Base-by-base conservation (phyloP, 1,140 invertebrate genomes). In the Phocides pigmalion region DNA sequence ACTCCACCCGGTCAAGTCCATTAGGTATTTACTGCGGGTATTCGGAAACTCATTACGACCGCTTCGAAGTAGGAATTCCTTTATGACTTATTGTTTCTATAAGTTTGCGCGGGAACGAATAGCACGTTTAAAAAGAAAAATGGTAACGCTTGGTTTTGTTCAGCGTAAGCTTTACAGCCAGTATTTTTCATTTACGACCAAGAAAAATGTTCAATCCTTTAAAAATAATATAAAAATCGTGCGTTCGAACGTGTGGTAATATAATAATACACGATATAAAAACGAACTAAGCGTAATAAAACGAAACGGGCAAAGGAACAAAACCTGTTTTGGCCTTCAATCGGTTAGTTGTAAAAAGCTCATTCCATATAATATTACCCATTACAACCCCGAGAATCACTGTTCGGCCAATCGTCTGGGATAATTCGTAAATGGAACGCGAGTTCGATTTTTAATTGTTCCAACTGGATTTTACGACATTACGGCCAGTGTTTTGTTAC, bases 341-440 rank as follows among this genome's bases (percentile, higher is more conserved):
- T 87, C 80, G 84, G 70, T 88, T 87, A 89, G 87, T 82, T 89
- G 84, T 90, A 87, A 90, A 90, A 84, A 87, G 77, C 77, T 79
- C 82, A 84, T 90, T 87, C 82, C 84, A 83, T 89, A 87, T 87
- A 87, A 89, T 89, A 90, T 90, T 89, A 83, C 82, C 86, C 81
- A 90, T 89, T 90, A 87, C 84, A 84, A 82, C 77, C 80, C 80
- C 76, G 84, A 83, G 87, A 90, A 89, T 84, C 82, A 90, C 82
- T 76, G 82, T 72, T 76, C 76, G 74, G 58, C 81, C 84, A 89
- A 89, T 90, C 78, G 76, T 66, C 64, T 67, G 63, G 39, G 70
- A 67, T 84, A 77, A 87, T 87, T 87, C 72, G 74, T 77, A 83
- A 89, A 87, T 87, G 83, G 84, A 88, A 84, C 79, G 68, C 82